phyloP scores from a whole-genome alignment of 2,113 vertebrate species.

The Zapornia atra region DNA sequence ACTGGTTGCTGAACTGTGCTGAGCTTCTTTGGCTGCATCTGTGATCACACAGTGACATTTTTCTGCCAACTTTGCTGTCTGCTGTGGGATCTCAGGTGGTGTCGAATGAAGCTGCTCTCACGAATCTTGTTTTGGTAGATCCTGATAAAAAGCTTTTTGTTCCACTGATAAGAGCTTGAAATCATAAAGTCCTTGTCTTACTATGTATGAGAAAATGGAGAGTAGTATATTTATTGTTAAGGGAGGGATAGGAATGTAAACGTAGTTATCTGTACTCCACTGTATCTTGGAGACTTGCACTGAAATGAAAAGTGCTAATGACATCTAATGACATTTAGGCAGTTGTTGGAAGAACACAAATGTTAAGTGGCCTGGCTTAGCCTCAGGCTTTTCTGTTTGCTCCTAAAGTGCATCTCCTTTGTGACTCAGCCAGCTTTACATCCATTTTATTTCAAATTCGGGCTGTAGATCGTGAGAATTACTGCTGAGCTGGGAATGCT shows the following conservation, averaged over 20 bases:
- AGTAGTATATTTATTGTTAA: not conserved
- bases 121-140: not conserved
- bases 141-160: not conserved
- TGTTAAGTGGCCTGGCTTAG: not conserved
- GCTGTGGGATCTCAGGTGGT: not conserved
- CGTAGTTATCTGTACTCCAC: not conserved
- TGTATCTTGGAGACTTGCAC: not conserved
- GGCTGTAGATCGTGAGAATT: not conserved
- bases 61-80: not conserved
- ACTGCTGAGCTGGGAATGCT: not conserved
- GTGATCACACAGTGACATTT: not conserved
- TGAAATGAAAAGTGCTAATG: not conserved
- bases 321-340: not conserved
- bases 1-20: not conserved
- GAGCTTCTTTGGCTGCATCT: not conserved
- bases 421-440: slow-evolving; percentile 52
- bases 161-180: not conserved
- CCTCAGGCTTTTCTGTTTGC: not conserved
- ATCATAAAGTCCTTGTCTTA: not conserved
- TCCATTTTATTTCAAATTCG: not conserved
- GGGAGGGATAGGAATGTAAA: not conserved
- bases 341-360: not conserved
- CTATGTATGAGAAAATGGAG: not conserved
- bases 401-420: not conserved
- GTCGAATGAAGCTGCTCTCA: not conserved